These are phyloP conservation scores for Conops quadrifasciatus DNA, from an alignment of 2,888 invertebrate species.

Conservation along the genomic window DNA sequence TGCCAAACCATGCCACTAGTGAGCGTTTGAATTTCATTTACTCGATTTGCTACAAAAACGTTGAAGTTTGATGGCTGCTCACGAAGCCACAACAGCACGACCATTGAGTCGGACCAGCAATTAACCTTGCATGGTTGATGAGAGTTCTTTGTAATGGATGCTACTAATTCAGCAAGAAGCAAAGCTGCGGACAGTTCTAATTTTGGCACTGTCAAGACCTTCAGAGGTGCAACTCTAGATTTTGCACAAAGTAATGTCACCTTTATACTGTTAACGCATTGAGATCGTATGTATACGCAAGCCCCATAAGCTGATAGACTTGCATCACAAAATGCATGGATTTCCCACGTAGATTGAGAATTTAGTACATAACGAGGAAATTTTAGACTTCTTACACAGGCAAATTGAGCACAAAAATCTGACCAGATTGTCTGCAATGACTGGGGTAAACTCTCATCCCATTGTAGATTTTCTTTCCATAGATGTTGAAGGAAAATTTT, in stretches of 20 bases:
- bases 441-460: constrained; percentile 14
- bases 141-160: not conserved
- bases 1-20: constrained; percentile 38
- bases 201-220: constrained; percentile 20
- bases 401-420: not conserved
- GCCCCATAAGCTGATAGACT: constrained; percentile 3
- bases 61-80: constrained; percentile 26
- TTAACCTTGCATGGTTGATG: not conserved
- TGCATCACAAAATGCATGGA: constrained; percentile 11
- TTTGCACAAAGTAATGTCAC: constrained; percentile 7
- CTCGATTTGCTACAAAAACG: constrained; percentile 26
- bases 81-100: constrained; percentile 25
- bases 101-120: constrained; percentile 32
- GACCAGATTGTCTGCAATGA: not conserved
- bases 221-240: constrained; percentile 29
- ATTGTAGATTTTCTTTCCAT: constrained; percentile 13
- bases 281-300: no score
- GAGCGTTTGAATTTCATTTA: constrained; percentile 13
- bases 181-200: constrained; percentile 25
- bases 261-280: not conserved
- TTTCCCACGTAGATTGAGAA: not conserved
- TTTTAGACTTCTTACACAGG: not conserved
- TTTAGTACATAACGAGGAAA: not conserved
- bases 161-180: constrained; percentile 11
- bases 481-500: constrained; percentile 19